Conservation (phyloP, 2,797 vertebrate genomes). For the Anguilla obscura region DNA sequence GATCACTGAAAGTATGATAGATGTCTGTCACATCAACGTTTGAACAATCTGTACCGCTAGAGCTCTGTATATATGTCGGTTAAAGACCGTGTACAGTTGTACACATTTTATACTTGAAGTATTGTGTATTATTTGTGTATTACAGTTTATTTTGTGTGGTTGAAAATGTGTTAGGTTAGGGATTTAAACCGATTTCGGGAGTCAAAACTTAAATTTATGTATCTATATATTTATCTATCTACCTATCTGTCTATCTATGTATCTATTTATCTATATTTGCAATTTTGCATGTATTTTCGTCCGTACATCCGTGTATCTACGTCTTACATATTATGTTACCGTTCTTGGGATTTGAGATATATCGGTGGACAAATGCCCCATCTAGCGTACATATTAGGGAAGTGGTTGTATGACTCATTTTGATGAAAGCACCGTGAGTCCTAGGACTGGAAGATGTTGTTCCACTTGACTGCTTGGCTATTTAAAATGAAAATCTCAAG, state of each 20-base stretch:
- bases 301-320: conserved; percentile 45
- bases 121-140: neutral
- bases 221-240: conserved; percentile 30
- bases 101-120: neutral
- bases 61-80: conserved; percentile 7
- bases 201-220: conserved; percentile 9
- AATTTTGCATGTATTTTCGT: conserved; percentile 32
- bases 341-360: conserved; percentile 45
- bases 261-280: neutral
- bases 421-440: conserved; percentile 9
- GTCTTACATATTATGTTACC: conserved; percentile 18
- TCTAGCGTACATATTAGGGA: conserved; percentile 58
- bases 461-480: neutral
- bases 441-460: neutral
- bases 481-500: neutral
- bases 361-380: conserved; percentile 67
- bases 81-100: neutral
- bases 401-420: conserved; percentile 37
- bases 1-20: conserved; percentile 22
- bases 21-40: conserved; percentile 17
- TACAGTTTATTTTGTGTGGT: neutral
- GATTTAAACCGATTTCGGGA: neutral
- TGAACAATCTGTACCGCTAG: conserved; percentile 4
- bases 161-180: neutral
- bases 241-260: conserved; percentile 43